phyloP scores from a whole-genome alignment of 30 jellyfish, hydroid and myxozoan genomes.

The Turritopsis dohrnii region DNA sequence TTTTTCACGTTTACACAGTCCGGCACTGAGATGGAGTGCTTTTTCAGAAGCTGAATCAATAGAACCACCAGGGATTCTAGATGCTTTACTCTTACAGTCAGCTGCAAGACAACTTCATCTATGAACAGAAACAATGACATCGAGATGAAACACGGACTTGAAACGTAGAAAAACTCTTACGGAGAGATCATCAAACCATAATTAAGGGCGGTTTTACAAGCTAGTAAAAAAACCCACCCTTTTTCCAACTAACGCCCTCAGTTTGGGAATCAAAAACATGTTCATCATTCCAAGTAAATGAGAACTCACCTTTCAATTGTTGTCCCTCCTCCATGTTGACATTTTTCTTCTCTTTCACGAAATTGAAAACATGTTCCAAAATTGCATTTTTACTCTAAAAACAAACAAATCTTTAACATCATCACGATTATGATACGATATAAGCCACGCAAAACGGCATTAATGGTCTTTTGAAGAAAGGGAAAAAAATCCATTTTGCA shows the following conservation, averaged over 20 bases:
- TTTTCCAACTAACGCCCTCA: too few relatives aligned
- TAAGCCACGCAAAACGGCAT: too few relatives aligned
- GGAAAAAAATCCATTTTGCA: neutral
- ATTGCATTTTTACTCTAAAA: constrained; percentile 24
- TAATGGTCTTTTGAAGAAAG: too few relatives aligned
- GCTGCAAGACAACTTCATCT: neutral
- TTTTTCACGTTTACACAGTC: neutral
- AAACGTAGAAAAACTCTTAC: too few relatives aligned
- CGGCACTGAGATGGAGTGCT: constrained; percentile 24
- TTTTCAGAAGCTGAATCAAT: neutral
- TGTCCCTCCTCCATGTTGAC: neutral
- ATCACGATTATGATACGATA: too few relatives aligned
- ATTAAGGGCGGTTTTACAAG: too few relatives aligned
- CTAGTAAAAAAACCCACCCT: too few relatives aligned
- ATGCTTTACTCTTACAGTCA: neutral
- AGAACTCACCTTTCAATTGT: neutral
- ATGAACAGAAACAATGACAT: neutral
- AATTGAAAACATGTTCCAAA: constrained; percentile 13
- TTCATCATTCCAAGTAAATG: neutral
- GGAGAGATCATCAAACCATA: too few relatives aligned
- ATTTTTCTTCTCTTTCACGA: neutral
- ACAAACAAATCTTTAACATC: too few relatives aligned
- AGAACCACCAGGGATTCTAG: constrained; percentile 13
- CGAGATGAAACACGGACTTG: neutral
- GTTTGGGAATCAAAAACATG: too few relatives aligned